These are phyloP conservation scores for Cossypha heuglini DNA, from an alignment of 2,797 vertebrate species.

Conservation along the genomic window DNA sequence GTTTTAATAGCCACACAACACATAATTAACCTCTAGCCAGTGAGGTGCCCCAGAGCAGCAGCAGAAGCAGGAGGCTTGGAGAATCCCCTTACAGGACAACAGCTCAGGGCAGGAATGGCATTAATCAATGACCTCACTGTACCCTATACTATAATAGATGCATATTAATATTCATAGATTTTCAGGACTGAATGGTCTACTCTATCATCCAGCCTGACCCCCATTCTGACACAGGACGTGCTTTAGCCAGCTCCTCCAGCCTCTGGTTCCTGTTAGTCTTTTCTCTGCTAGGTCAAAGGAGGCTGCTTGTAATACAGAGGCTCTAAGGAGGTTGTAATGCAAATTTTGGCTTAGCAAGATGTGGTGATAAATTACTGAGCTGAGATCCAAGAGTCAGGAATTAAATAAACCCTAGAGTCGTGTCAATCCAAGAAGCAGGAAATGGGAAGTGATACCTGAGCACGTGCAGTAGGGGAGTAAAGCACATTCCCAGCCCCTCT, in stretches of 20 bases:
- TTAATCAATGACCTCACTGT: constrained; percentile 44
- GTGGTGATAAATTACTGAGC: neutral
- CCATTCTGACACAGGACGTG: neutral
- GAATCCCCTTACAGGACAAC: neutral
- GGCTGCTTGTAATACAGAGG: neutral
- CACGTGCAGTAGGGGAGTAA: neutral
- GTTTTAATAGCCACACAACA: constrained; percentile 35
- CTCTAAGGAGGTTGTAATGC: neutral
- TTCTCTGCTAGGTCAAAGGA: neutral
- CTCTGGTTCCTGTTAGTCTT: neutral
- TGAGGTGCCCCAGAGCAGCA: neutral
- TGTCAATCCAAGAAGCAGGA: neutral
- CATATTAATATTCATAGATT: constrained; percentile 56
- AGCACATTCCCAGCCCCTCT: neutral
- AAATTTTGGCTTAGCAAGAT: neutral
- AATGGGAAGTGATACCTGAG: neutral
- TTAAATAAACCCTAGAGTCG: neutral
- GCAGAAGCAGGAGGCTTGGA: neutral
- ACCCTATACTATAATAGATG: constrained; percentile 34
- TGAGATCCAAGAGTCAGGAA: neutral
- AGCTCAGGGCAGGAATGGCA: constrained; percentile 31
- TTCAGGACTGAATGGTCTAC: constrained; percentile 33
- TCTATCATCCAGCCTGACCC: constrained; percentile 47
- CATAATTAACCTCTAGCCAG: constrained; percentile 44
- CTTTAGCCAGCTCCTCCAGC: neutral